Base-by-base conservation (phyloP, 2,888 invertebrate species). In the Oscheius sp. region DNA sequence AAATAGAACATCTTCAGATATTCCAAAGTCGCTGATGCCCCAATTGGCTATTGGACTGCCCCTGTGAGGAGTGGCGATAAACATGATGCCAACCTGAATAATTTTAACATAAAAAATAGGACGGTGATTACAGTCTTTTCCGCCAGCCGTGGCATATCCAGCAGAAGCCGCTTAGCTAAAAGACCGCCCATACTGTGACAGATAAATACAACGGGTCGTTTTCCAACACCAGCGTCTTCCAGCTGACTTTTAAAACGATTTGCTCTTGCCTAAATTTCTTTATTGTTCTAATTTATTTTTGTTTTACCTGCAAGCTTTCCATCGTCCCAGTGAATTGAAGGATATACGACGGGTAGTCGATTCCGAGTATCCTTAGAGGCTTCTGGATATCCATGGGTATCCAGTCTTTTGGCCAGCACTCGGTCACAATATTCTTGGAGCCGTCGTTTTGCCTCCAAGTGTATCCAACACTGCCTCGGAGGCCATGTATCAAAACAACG, bases 391-490 rank as follows among this genome's bases (percentile, higher is more conserved):
- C 86, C 23, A 73, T 45, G 0, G 84, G 83, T 0, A 87, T 77
- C 86, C 86, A 87, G 55, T 86, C 86, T 78, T 81, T 84, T 1
- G 87, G 87, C 86, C 86, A 87, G 68, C 85, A 87, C 18, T 84
- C 77, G 0, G 83, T 80, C 1, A 80, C 64, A 1, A 83, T 74
- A 53, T 77, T 77, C 18, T 76, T 77, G 18, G 69, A 72, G 5
- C 73, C 69, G 66, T 85, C 86, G 55, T 83, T 83, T 43, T 86
- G 85, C 13, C 86, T 58, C 87, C 87, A 87, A 1, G 86, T 87
- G 59, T 86, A 81, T 1, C 78, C 80, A 3, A 83, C 84, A 52
- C 79, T 81, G 1, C 87, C 87, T 16, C 86, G 76, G 7, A 87
- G 69, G 16, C 87, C 87, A 61, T 87, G 87, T 25, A 87, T 83